A percentile compares a stretch with the other conserved stretches of the same genome.
phyloP scores from a whole-genome alignment of 2,113 vertebrate species.

The Sminthopsis crassicaudata region DNA sequence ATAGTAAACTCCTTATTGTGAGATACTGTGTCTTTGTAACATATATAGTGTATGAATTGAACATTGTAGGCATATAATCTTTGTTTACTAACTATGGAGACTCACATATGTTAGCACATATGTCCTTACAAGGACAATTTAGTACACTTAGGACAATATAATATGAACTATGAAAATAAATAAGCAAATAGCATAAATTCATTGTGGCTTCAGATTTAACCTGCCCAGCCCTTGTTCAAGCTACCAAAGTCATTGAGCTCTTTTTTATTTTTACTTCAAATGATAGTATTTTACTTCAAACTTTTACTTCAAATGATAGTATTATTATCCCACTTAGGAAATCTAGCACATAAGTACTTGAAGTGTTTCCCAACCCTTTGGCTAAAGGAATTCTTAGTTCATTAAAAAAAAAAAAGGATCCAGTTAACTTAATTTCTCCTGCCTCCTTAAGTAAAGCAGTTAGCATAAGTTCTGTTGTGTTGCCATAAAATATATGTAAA shows the following conservation, averaged over 20 bases:
- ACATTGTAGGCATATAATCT: not conserved
- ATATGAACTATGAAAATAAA: too few species aligned
- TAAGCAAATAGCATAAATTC: not conserved
- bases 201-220: not conserved
- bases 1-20: not conserved
- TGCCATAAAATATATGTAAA: not conserved
- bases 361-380: not conserved
- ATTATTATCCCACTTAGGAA: not conserved
- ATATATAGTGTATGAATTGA: not conserved
- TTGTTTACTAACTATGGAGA: not conserved
- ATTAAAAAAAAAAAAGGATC: constrained; percentile 8
- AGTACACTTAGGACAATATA: not conserved
- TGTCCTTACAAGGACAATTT: too few species aligned
- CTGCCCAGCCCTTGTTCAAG: not conserved
- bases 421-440: not conserved
- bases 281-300: not conserved
- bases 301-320: not conserved
- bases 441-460: not conserved
- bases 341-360: not conserved
- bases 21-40: not conserved
- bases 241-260: not conserved
- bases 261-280: not conserved
- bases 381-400: not conserved
- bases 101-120: not conserved
- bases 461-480: not conserved